Evolutionary conservation across 2,113 vertebrate species (phyloP), one percentile per base, ranked within the genome.

Genomic region (Mystacornis crossleyi): DNA sequence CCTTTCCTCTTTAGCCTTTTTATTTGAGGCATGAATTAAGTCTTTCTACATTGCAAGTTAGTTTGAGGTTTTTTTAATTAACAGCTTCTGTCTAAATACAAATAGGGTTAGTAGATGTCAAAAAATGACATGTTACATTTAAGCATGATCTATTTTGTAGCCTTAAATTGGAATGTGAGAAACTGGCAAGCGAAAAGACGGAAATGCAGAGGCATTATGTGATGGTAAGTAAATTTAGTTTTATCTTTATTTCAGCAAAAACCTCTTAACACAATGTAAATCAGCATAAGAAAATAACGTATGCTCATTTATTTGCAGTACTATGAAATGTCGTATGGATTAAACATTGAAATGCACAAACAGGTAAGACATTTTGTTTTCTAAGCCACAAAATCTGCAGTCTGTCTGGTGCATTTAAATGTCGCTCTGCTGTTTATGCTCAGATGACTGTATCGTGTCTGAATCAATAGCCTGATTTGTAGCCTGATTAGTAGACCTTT

Each of bases 171-270:
- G 99, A 99, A 98, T 99, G 99, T 98, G 99, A 99, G 98, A 99
- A 99, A 98, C 97, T 99, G 98, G 99, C 99, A 97, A 99, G 99
- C 17, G 99, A 99, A 98, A 99, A 99, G 98, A 99, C 99, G 16
- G 99, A 99, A 98, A 99, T 99, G 99, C 99, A 99, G 98, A 98
- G 99, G 92, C 99, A 99, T 97, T 99, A 99, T 95, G 99, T 99
- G 95, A 99, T 99, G 99, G 99, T 99, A 98, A 98, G 99, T 97
- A 48, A 94, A 79, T 74, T 61, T 78, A 67, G 3, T 81, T 87
- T 91, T 95, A 31, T 67, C 34, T 86, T 86, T 77, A 45, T 62
- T 72, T 42, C 38, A 28, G 57, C 55, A 47, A 94, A 78, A 90
- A 79, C 33, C 11, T 91, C 31, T 23, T 62, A 70, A 48, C 69